Evolutionary conservation across 2,113 vertebrate species (phyloP).

Genomic region (Chroicocephalus ridibundus): DNA sequence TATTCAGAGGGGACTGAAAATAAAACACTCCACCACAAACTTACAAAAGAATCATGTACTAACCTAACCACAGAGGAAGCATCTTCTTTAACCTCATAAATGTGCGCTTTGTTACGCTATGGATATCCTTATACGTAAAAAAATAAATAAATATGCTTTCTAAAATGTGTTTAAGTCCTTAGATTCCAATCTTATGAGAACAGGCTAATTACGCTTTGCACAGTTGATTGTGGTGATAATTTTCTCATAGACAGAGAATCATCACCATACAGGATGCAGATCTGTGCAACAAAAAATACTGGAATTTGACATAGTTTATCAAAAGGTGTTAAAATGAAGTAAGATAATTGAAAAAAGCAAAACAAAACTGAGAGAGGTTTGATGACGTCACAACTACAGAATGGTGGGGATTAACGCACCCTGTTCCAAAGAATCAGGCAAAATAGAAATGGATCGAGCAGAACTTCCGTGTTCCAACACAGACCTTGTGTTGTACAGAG

Average conservation of each 20-base stretch:
- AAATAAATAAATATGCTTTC: accelerated
- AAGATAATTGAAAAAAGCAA: not conserved
- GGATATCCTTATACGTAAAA: not conserved
- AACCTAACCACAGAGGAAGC: not conserved
- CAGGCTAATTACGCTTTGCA: not conserved
- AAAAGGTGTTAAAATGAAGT: not conserved
- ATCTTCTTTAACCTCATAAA: not conserved
- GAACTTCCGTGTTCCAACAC: not conserved
- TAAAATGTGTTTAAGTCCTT: not conserved
- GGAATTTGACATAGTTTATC: not conserved
- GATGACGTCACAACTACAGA: not conserved
- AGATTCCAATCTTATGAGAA: not conserved
- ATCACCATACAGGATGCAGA: not conserved
- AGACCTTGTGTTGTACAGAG: not conserved
- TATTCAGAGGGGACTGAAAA: constrained; percentile 2
- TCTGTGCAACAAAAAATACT: not conserved
- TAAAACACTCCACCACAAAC: not conserved
- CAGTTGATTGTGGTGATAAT: not conserved
- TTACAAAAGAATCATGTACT: not conserved
- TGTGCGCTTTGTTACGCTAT: not conserved
- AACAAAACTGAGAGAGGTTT: not conserved
- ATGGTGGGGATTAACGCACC: not conserved
- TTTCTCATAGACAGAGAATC: not conserved
- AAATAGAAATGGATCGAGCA: not conserved
- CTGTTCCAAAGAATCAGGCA: not conserved